Evolutionary conservation across 1,140 invertebrate species (phyloP).

Genomic region (Agrilus planipennis): DNA sequence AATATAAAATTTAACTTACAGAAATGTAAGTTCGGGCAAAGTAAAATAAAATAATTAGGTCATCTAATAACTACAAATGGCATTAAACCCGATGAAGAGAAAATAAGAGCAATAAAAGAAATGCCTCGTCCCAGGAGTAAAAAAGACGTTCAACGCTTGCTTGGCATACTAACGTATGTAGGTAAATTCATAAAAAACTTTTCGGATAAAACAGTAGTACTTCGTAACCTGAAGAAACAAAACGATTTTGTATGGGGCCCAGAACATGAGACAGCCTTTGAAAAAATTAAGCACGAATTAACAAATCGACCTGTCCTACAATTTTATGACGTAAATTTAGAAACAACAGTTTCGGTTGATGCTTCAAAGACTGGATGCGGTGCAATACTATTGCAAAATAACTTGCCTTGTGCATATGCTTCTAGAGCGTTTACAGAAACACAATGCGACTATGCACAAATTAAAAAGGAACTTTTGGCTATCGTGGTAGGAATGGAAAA

Average conservation of each 20-base stretch:
- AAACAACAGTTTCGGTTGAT: conserved; percentile 28
- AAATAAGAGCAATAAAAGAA: conserved; percentile 21
- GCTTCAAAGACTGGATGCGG: conserved; percentile 29
- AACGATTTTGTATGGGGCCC: conserved; percentile 11
- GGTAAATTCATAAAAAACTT: conserved; percentile 22
- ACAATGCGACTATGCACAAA: conserved; percentile 28
- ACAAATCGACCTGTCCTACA: conserved; percentile 20
- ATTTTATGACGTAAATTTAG: conserved; percentile 19
- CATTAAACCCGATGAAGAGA: conserved; percentile 15
- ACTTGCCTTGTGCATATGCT: conserved; percentile 27
- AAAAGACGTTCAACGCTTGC: conserved; percentile 22
- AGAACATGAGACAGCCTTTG: not conserved
- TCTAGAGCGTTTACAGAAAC: conserved; percentile 28
- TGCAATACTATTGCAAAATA: conserved; percentile 26
- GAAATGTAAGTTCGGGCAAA: conserved; percentile 23
- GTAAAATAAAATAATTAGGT: conserved; percentile 27
- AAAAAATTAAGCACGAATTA: conserved; percentile 21
- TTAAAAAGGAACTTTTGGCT: conserved; percentile 20
- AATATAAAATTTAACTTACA: conserved; percentile 18
- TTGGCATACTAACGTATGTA: conserved; percentile 26
- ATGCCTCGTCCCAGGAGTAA: conserved; percentile 21
- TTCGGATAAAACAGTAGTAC: conserved; percentile 15
- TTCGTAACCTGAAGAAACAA: conserved; percentile 19
- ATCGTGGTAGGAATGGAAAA: conserved; percentile 17
- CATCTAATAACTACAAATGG: conserved; percentile 18